Evolutionary conservation across 2,797 vertebrate species (phyloP).

Genomic region (Austrolebias charrua): DNA sequence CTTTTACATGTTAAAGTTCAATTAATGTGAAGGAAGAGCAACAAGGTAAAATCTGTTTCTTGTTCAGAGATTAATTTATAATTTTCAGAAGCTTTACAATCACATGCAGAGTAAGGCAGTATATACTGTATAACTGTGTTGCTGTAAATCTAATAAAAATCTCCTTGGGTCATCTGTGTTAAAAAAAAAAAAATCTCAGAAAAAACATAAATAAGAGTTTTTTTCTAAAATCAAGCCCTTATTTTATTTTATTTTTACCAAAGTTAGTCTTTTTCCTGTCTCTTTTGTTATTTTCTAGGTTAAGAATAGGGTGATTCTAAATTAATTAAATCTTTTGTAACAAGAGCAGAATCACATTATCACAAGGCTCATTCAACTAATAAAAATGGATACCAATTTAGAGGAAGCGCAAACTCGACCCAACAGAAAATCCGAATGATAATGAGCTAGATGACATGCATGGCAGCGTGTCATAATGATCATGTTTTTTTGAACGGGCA

Average conservation of each 20-base stretch:
- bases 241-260: no score
- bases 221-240: neutral
- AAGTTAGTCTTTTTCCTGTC: neutral
- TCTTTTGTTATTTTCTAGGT: neutral
- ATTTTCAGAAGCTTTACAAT: neutral
- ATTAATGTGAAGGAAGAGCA: neutral
- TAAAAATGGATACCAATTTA: constrained; percentile 36
- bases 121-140: no score
- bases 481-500: constrained; percentile 24
- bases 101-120: no score
- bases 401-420: constrained; percentile 25
- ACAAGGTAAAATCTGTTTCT: neutral
- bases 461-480: constrained; percentile 32
- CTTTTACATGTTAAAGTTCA: constrained; percentile 18
- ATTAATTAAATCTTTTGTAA: constrained; percentile 27
- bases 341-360: constrained; percentile 25
- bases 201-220: neutral
- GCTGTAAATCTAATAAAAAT: neutral
- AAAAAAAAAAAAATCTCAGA: neutral
- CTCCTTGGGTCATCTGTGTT: neutral
- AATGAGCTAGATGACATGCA: constrained; percentile 30
- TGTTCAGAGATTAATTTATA: neutral
- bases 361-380: constrained; percentile 28
- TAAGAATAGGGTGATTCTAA: constrained; percentile 17
- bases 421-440: constrained; percentile 26